phyloP scores from a whole-genome alignment of 2,113 vertebrate species.

The Caranx ignobilis region DNA sequence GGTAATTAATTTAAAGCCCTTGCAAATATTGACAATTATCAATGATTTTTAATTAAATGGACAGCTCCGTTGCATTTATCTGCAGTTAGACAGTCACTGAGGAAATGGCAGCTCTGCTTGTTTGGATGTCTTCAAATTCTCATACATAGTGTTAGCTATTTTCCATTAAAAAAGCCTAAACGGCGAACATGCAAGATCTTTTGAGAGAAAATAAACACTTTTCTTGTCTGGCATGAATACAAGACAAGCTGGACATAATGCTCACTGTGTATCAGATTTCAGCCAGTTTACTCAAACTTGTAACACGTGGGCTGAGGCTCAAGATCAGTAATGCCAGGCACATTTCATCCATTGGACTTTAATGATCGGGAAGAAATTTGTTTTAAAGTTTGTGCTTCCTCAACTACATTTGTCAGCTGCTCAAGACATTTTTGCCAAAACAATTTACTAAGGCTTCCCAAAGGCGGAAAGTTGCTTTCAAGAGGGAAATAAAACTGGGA shows the following conservation, averaged over 20 bases:
- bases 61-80: slow-evolving; percentile 1
- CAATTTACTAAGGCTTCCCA: background rate
- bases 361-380: background rate
- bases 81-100: background rate
- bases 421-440: background rate
- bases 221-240: slow-evolving; percentile 13
- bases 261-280: background rate
- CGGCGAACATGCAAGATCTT: slow-evolving; percentile 17
- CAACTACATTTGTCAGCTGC: background rate
- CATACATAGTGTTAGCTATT: slow-evolving; percentile 14
- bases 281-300: slow-evolving; percentile 2
- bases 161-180: background rate
- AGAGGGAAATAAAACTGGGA: background rate
- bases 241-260: background rate
- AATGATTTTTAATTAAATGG: slow-evolving; percentile 22
- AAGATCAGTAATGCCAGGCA: background rate
- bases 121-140: slow-evolving; percentile 18
- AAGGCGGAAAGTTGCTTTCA: background rate
- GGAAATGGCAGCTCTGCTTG: slow-evolving; percentile 17
- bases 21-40: slow-evolving; percentile 22
- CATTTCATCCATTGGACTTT: slow-evolving; percentile 18
- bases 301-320: background rate
- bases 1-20: slow-evolving; percentile 8
- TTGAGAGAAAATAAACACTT: slow-evolving; percentile 29
- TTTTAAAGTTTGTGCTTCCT: background rate